phyloP scores from a whole-genome alignment of 2,888 invertebrate species.

The Erebia aethiops region DNA sequence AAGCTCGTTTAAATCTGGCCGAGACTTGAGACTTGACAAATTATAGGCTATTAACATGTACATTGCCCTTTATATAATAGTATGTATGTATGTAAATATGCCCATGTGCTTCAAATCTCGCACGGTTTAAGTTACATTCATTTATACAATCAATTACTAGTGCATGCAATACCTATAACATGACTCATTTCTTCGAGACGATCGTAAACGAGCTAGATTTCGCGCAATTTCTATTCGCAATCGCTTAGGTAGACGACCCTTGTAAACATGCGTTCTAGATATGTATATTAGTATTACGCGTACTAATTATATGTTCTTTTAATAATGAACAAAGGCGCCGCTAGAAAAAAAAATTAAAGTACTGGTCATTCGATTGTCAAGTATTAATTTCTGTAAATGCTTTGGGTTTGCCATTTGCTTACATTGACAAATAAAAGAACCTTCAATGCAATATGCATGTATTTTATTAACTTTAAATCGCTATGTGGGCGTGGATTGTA shows the following conservation, averaged over 20 bases:
- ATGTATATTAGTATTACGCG: too few relatives aligned
- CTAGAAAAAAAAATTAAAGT: too few relatives aligned
- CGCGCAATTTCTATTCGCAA: neutral
- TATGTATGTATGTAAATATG: neutral
- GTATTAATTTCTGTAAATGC: too few relatives aligned
- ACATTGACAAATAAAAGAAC: too few relatives aligned
- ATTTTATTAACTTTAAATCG: too few relatives aligned
- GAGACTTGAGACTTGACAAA: constrained; percentile 8
- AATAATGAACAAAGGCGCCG: too few relatives aligned
- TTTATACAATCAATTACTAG: neutral
- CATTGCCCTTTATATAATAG: neutral
- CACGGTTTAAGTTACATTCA: neutral
- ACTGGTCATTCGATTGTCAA: too few relatives aligned
- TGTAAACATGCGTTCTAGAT: too few relatives aligned
- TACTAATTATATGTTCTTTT: too few relatives aligned
- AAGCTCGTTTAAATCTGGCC: neutral
- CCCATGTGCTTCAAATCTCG: neutral
- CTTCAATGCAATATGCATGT: too few relatives aligned
- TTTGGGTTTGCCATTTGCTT: too few relatives aligned
- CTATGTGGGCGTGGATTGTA: too few relatives aligned
- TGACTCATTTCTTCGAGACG: neutral
- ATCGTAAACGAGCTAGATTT: neutral
- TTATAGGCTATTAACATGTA: constrained; percentile 13
- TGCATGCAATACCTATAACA: neutral
- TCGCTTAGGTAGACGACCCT: neutral